Base-by-base conservation (phyloP, 2,797 vertebrate species). In the Dipus sagitta region DNA sequence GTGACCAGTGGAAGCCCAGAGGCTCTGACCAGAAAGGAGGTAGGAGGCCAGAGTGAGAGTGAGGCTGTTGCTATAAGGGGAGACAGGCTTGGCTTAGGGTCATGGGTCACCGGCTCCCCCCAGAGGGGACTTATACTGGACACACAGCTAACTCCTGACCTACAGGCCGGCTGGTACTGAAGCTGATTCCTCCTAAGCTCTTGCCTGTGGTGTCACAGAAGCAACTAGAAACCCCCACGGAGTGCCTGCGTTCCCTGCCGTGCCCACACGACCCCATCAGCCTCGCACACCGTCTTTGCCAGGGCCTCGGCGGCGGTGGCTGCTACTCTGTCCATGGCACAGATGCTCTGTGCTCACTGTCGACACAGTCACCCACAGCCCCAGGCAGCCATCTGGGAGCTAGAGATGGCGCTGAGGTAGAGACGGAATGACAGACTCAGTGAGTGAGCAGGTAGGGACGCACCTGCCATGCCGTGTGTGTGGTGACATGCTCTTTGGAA, bases 11-110 rank as follows among this genome's bases (percentile, higher is more conserved):
- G 17, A 24, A 42, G 13, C 70, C 11, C 42, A 23, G 0, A 70
- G 30, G 28, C n/a, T 26, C 38, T 67, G 10, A 12, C 8, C 32
- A 26, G 34, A 62, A 62, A n/a, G 18, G 20, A 34, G 60, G 58
- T 2, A 13, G 77, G 62, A 54, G 38, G 2, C 9, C 18, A 0
- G 38, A 6, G 70, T 65, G 42, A 0, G 65, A 15, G 34, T 0
- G 3, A 20, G 2, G 14, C 9, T 3, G 0, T 3, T 6, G 21
- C 72, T 52, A 1, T 6, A 10, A 42, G 78, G 58, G 70, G 14
- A 54, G 11, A 6, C 12, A 20, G 18, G 70, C 58, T 65, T 17
- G 18, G 70, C 47, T 65, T 17, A 17, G 38, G 70, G 32, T 42
- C 17, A 13, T 7, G 28, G 54, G 54, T 74, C 70, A n/a, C 21